Base-by-base conservation (phyloP, 2,888 invertebrate genomes). In the Corbicula japonica region DNA sequence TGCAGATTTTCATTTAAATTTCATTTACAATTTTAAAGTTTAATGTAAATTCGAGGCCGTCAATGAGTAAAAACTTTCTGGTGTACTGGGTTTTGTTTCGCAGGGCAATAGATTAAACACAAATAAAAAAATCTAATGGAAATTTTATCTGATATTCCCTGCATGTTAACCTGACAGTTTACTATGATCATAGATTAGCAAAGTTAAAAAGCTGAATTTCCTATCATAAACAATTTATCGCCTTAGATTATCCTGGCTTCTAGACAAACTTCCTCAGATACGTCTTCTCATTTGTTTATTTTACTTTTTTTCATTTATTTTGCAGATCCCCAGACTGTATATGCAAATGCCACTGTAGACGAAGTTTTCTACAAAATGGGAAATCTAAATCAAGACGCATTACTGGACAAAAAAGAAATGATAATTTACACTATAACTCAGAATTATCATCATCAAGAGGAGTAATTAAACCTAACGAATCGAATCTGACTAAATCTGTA, bases 261-360 rank as follows among this genome's bases (percentile, higher is more conserved):
- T 58, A 34, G 58, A 35, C 34, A n/a, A 58, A n/a, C 2, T 6
- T 35, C 4, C 34, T 58, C 34, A 35, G 58, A 58, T 21, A 58
- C 5, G 21, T 21, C n/a, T 58, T 58, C 34, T 28, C n/a, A 35
- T 35, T 3, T 38, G 30, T 54, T 15, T 12, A 28, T 28, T 56
- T 58, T 35, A 35, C 35, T 58, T 58, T 50, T 54, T 21, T 50
- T 66, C 30, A 35, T 23, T 58, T 58, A 35, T 54, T 21, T 50
- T 66, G 34, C 66, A 66, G 66, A n/a, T n/a, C n/a, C n/a, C n/a
- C 28, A 41, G 32, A 34, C 2, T 66, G 28, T 54, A 41, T 52
- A 38, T 66, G 66, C 21, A 35, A 54, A 5, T 66, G 66, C 52
- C 66, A 66, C 21, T 54, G 54, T 32, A 66, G 52, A 41, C 52